A percentile compares a stretch with the other conserved stretches of the same genome.
phyloP scores from a whole-genome alignment of 2,113 vertebrate genomes.

The Chunga burmeisteri region DNA sequence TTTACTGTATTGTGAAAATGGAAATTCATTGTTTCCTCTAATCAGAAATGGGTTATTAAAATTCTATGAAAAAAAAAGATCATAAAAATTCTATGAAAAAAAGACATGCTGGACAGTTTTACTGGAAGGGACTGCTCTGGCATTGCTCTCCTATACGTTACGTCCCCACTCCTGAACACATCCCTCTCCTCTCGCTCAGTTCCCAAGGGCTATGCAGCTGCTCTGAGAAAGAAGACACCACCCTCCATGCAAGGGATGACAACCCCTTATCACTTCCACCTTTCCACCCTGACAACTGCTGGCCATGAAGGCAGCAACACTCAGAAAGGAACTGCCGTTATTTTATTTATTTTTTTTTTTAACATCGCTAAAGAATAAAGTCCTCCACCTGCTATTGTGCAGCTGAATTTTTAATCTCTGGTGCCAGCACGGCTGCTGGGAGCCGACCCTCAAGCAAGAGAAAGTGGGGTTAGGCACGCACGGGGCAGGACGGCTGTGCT shows the following conservation, averaged over 20 bases:
- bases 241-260: neutral
- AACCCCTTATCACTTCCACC: neutral
- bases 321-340: neutral
- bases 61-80: neutral
- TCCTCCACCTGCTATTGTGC: neutral
- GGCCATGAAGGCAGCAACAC: neutral
- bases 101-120: neutral
- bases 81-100: neutral
- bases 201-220: neutral
- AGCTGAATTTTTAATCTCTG: conserved; percentile 31
- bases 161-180: neutral
- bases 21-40: neutral
- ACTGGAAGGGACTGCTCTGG: neutral
- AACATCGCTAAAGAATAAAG: neutral
- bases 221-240: neutral
- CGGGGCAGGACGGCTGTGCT: accelerated
- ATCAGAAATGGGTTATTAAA: neutral
- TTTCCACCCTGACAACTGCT: neutral
- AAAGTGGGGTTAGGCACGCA: accelerated
- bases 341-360: neutral
- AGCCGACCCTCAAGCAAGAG: neutral
- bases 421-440: neutral
- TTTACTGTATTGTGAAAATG: neutral
- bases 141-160: neutral
- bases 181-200: neutral